Base-by-base conservation (phyloP, 2,113 vertebrate species). In the Limanda limanda region DNA sequence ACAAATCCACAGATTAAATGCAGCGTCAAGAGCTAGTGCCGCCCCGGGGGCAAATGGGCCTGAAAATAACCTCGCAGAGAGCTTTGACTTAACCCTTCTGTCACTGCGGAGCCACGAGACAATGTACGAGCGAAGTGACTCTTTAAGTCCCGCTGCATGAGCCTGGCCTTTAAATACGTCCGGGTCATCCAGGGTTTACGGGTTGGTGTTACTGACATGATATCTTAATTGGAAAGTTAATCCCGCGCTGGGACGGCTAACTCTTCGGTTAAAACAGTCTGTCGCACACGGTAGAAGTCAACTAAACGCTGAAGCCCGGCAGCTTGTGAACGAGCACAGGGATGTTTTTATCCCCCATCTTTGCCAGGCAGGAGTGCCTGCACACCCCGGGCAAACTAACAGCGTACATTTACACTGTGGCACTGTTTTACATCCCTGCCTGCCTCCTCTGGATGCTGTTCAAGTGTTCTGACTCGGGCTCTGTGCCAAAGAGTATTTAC, bases 181-280 rank as follows among this genome's bases (percentile, higher is more conserved):
- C 84, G 69, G 86, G 90, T 86, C 85, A 78, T 61, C 59, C 71
- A 61, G 71, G 48, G 89, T 87, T 88, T 74, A 89, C 13, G 73
- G 62, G 65, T 31, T 54, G 72, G 86, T 88, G 76, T 82, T 77
- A 58, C 75, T 87, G 89, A 90, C 90, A 92, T 93, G 88, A 92
- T 94, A 94, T 89, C 90, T 93, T 94, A 94, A 94, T 94, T 94
- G 89, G 80, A 93, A 93, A 90, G 78, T 89, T 93, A 93, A 94
- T 94, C 91, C 86, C 25, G 67, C 20, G 68, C 79, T 52, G 66
- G 62, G 69, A 78, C 79, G 78, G 88, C 80, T 82, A 78, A 88
- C 74, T 76, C 52, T 15, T 13, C 52, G 57, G 79, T 72, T 65
- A 47, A 79, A 88, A 88, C 68, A 54, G 74, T 80, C 77, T 71